Evolutionary conservation across 1,140 invertebrate species (phyloP), one percentile per base, ranked within the genome.

Genomic region (Atta colombica): DNA sequence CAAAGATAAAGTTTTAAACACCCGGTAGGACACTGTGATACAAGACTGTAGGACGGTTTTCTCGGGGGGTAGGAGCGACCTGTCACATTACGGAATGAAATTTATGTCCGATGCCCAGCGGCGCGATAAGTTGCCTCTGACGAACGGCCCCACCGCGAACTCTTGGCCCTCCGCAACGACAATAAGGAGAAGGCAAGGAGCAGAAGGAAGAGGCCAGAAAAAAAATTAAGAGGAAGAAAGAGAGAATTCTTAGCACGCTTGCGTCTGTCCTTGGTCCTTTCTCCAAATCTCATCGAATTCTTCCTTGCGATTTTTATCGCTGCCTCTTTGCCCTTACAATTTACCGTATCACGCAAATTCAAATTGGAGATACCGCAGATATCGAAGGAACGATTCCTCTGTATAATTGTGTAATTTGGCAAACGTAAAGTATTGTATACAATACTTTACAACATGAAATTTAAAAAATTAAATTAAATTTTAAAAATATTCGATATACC

Each of bases 111-210:
- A 95, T 95, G 94, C 94, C 95, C 94, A 95, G 93, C 94, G 94
- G 94, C 94, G 93, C 94, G 95, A 95, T 94, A 95, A 95, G 95
- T 95, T 95, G 94, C 93, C 93, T 94, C 94, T 95, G 95, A 95
- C 95, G 94, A 95, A 95, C 94, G 94, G 93, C 93, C 93, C 92
- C 92, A 91, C 90, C 89, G 94, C 94, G 94, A 94, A 95, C 94
- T 95, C 93, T 94, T 95, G 94, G 93, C 94, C 94, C 94, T 93
- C 89, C 86, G 68, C 25, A 55, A 82, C 75, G 77, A 89, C 89
- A 82, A 88, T 89, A 86, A 68, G 85, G 58, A 63, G 85, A 85
- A 88, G 60, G 53, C 53, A 21, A 78, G 51, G 71, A 80, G 49
- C 49, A 39, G 85, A 60, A 63, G 51, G 39, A 61, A 55, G 39